These are phyloP conservation scores for Ophioderma brevispina DNA, from an alignment of 35 echinoderm and acorn worm genomes.

Conservation along the genomic window DNA sequence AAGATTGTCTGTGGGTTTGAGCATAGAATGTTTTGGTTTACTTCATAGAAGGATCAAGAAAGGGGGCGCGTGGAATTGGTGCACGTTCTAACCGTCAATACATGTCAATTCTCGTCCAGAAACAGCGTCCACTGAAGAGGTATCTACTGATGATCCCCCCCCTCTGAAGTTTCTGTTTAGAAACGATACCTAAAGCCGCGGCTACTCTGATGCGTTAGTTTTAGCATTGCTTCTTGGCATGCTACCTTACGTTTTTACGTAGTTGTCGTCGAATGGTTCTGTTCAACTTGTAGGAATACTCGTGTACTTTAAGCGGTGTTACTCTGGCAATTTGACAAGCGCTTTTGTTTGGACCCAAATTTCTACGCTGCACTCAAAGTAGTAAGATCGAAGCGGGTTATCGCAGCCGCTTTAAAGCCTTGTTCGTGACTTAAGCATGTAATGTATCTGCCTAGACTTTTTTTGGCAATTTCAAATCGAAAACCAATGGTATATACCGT, in stretches of 20 bases:
- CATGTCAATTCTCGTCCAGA: not conserved
- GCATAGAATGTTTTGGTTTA: not conserved
- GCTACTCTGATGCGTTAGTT: slow-evolving; percentile 12
- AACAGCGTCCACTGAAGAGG: not conserved
- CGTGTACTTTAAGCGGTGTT: not conserved
- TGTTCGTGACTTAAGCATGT: too few species aligned
- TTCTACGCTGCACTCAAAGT: slow-evolving; percentile 34
- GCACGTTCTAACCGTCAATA: not conserved
- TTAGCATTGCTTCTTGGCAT: not conserved
- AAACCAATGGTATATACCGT: too few species aligned
- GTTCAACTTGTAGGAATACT: not conserved
- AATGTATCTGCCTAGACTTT: too few species aligned
- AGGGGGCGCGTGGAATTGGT: not conserved
- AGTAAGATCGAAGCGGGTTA: slow-evolving; percentile 22
- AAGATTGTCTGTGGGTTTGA: not conserved
- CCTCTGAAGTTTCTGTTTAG: not conserved
- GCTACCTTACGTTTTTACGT: slow-evolving; percentile 2
- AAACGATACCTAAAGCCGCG: slow-evolving; percentile 18
- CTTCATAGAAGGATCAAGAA: not conserved
- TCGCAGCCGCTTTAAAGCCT: not conserved
- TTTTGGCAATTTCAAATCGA: too few species aligned
- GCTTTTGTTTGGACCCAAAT: slow-evolving; percentile 18
- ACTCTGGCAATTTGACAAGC: not conserved
- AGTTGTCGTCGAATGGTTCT: not conserved
- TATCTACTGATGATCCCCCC: not conserved